Evolutionary conservation across 1,140 invertebrate genomes (phyloP).

Genomic region (Octopus sinensis): DNA sequence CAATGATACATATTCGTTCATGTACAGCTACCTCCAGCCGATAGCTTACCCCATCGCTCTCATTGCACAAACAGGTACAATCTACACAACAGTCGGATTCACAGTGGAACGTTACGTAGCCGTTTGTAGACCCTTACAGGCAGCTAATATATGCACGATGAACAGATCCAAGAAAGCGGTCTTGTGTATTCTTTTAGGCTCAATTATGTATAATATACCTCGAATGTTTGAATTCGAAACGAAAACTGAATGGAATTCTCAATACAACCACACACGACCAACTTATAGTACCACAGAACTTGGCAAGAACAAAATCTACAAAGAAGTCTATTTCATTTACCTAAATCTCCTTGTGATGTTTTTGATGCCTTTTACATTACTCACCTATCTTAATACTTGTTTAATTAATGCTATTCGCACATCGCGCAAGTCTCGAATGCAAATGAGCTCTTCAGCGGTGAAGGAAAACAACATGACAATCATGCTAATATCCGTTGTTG

Average conservation of each 20-base stretch:
- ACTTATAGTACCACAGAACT: conserved; percentile 31
- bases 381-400: conserved; percentile 71
- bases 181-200: conserved; percentile 65
- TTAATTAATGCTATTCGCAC: conserved; percentile 68
- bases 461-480: conserved; percentile 72
- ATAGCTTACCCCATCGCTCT: conserved; percentile 65
- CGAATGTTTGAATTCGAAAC: conserved; percentile 67
- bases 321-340: conserved; percentile 67
- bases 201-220: conserved; percentile 67
- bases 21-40: conserved; percentile 60
- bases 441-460: conserved; percentile 45
- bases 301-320: conserved; percentile 62
- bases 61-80: conserved; percentile 77
- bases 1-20: conserved; percentile 66
- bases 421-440: conserved; percentile 58
- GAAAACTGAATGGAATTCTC: conserved; percentile 28
- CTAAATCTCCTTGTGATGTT: conserved; percentile 66
- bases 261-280: conserved; percentile 23
- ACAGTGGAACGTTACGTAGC: conserved; percentile 76
- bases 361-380: conserved; percentile 66
- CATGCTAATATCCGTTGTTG: conserved; percentile 73
- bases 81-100: conserved; percentile 77
- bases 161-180: conserved; percentile 64
- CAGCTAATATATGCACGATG: conserved; percentile 73
- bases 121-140: conserved; percentile 74